Conservation (phyloP, 2,113 vertebrate species). For the Pterocles orientalis region DNA sequence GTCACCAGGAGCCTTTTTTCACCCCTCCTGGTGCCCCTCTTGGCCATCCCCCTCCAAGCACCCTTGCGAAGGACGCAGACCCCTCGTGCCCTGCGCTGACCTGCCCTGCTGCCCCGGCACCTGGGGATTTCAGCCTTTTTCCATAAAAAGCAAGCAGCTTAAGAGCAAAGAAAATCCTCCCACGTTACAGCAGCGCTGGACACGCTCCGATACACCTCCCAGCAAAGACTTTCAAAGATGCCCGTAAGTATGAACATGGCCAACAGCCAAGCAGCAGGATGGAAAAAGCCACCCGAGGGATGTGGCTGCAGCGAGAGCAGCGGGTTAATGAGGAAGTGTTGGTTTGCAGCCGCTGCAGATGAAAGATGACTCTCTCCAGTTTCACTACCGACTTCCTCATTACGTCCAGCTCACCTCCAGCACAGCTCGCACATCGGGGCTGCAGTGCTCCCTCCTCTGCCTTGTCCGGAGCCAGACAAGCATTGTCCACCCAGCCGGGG, state of each 20-base stretch:
- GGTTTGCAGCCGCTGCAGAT: not conserved
- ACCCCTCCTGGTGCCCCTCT: not conserved
- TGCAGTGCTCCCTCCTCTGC: not conserved
- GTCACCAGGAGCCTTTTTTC: not conserved
- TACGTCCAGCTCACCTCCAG: not conserved
- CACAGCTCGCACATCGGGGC: accelerated
- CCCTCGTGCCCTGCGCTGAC: not conserved
- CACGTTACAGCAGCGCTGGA: accelerated
- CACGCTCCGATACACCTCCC: not conserved
- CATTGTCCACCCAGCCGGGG: not conserved
- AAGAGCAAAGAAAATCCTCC: not conserved
- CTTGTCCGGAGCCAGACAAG: accelerated
- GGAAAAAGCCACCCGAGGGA: not conserved
- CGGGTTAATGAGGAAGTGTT: not conserved
- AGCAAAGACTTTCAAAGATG: not conserved
- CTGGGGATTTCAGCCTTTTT: not conserved
- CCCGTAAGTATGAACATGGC: accelerated
- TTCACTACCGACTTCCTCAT: not conserved
- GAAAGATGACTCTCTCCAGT: not conserved
- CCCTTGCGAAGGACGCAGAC: not conserved
- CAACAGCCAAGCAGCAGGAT: not conserved
- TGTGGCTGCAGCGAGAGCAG: not conserved
- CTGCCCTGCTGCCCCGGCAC: not conserved
- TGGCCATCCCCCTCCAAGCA: not conserved
- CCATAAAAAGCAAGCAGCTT: not conserved